Conservation (phyloP, 1,140 invertebrate genomes). For the Drosophila sulfurigaster region DNA sequence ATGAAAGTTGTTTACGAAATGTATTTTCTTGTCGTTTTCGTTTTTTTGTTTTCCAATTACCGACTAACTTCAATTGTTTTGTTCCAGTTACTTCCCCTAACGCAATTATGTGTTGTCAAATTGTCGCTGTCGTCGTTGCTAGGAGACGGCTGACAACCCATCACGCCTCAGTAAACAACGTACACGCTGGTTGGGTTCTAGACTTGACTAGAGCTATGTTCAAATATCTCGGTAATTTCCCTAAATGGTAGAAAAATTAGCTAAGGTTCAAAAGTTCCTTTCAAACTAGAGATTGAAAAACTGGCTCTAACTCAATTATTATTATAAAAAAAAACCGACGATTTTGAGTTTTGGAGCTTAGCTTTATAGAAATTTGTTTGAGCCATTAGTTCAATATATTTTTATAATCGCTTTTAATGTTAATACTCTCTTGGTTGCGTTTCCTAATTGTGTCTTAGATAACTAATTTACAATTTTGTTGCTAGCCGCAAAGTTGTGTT, state of each 20-base stretch:
- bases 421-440: no score
- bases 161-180: background rate
- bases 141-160: conserved; percentile 4
- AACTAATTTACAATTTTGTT: no score
- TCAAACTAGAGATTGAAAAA: no score
- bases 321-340: no score
- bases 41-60: conserved; percentile 25
- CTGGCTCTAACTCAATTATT: no score
- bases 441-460: no score
- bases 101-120: conserved; percentile 44
- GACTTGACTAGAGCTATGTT: conserved; percentile 24
- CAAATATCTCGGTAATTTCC: background rate
- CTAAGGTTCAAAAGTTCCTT: background rate
- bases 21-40: conserved; percentile 46
- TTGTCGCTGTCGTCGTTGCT: conserved; percentile 15
- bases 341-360: no score
- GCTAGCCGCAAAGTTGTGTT: no score
- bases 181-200: conserved; percentile 20
- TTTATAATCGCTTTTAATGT: no score
- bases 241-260: background rate
- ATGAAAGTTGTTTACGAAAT: conserved; percentile 56
- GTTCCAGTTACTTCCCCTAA: conserved; percentile 37
- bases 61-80: conserved; percentile 38
- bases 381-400: no score
- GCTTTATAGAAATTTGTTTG: no score